Evolutionary conservation across 2,113 vertebrate species (phyloP).

Genomic region (Phylloscopus whistleri): DNA sequence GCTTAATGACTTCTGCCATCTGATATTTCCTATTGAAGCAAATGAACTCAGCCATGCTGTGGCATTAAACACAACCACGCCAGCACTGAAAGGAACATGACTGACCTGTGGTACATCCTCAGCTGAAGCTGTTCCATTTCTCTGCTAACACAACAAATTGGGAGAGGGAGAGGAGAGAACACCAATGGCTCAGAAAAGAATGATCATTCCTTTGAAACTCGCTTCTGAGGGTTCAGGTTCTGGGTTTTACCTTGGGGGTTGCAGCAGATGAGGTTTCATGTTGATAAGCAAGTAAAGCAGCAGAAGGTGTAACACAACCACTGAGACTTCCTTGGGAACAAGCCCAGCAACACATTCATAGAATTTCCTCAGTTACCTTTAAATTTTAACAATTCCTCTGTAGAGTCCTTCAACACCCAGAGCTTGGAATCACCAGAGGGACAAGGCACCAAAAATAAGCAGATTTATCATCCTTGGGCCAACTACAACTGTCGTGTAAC

Average conservation of each 20-base stretch:
- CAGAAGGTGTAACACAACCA: neutral
- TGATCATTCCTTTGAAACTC: neutral
- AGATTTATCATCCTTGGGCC: neutral
- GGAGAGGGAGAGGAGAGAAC: neutral
- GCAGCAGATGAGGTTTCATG: neutral
- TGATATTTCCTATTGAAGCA: neutral
- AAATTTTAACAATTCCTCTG: neutral
- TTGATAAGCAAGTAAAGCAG: neutral
- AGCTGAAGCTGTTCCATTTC: neutral
- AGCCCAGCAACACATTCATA: neutral
- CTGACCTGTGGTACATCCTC: neutral
- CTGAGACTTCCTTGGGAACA: neutral
- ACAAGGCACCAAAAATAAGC: neutral
- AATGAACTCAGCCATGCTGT: neutral
- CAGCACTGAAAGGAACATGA: neutral
- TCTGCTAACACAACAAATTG: neutral
- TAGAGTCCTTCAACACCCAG: neutral
- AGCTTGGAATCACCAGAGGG: neutral
- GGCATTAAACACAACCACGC: neutral
- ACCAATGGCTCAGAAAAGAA: neutral
- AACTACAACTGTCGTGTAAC: neutral
- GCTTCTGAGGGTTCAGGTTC: neutral
- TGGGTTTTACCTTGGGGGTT: neutral
- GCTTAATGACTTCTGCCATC: neutral
- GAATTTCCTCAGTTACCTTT: neutral